phyloP scores from a whole-genome alignment of 1,140 invertebrate genomes.

The Diuraphis noxia region DNA sequence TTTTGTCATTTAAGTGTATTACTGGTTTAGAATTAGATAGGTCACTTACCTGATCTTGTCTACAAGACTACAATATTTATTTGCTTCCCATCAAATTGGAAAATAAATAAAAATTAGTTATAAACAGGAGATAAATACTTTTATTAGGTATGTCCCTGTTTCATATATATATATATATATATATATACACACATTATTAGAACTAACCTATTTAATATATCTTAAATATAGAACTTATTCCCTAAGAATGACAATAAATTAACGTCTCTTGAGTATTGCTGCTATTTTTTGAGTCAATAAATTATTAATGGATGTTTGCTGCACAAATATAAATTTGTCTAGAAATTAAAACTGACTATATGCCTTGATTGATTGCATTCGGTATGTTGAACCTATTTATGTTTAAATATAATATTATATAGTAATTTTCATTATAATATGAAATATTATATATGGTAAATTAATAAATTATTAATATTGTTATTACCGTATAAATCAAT shows the following conservation, averaged over 20 bases:
- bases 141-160: background rate
- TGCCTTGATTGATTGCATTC: too few relatives aligned
- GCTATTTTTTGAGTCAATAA: background rate
- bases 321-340: background rate
- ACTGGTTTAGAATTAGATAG: background rate
- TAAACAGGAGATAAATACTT: background rate
- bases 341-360: background rate
- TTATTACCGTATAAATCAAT: too few relatives aligned
- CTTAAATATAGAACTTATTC: background rate
- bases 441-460: too few relatives aligned
- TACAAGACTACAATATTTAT: background rate
- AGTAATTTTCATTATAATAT: too few relatives aligned
- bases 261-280: background rate
- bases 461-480: too few relatives aligned
- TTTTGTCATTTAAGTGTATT: background rate
- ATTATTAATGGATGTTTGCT: background rate
- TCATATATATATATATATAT: background rate
- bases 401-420: too few relatives aligned
- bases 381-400: too few relatives aligned
- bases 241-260: background rate
- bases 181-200: background rate
- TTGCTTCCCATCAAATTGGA: background rate
- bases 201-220: background rate
- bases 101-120: background rate
- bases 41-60: background rate